Evolutionary conservation across 2,113 vertebrate species (phyloP).

Genomic region (Sinocyclocheilus anshuiensis): DNA sequence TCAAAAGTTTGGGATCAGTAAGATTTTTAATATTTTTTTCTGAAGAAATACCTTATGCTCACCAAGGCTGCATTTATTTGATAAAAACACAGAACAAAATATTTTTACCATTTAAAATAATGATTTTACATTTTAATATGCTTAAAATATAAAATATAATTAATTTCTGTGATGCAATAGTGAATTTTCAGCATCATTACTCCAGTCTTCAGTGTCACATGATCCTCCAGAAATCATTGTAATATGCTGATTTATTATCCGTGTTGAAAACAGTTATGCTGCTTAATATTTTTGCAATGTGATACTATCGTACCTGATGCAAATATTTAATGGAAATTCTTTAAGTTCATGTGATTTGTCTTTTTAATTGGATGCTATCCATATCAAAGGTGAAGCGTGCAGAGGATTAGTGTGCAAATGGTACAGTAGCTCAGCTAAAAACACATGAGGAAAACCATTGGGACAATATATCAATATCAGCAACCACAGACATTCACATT

Average conservation of each 20-base stretch:
- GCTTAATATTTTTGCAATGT: neutral
- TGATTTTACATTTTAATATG: neutral
- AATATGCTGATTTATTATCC: neutral
- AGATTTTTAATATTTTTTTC: too few relatives aligned
- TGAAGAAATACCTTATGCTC: too few relatives aligned
- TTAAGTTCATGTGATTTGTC: neutral
- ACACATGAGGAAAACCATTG: neutral
- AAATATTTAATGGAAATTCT: neutral
- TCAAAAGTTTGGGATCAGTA: too few relatives aligned
- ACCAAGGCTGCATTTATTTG: too few relatives aligned
- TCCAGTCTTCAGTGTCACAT: neutral
- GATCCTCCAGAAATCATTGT: neutral
- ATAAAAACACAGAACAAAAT: too few relatives aligned
- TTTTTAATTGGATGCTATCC: neutral
- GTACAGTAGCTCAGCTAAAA: neutral
- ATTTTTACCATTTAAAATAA: neutral
- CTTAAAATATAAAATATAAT: too few relatives aligned
- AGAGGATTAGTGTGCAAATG: neutral
- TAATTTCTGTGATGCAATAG: neutral
- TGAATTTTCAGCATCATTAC: too few relatives aligned
- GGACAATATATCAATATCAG: neutral
- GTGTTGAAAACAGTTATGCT: neutral
- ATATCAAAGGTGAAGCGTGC: neutral
- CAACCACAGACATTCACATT: neutral
- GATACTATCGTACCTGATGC: neutral